Conservation (phyloP, 2,797 vertebrate genomes). For the Ceryle rudis region DNA sequence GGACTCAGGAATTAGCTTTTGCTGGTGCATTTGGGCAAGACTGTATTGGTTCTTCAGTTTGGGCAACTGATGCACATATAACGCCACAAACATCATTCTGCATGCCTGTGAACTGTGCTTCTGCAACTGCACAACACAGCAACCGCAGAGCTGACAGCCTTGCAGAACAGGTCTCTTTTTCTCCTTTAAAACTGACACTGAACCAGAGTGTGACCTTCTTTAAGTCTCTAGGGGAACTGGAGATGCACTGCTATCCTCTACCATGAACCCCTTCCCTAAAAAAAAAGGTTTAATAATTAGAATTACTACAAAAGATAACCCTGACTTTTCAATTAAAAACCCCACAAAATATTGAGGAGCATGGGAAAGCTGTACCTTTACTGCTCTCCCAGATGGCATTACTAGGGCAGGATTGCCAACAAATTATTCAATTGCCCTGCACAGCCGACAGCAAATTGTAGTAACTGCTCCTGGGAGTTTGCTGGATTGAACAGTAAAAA, state of each 20-base stretch:
- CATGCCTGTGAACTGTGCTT: not conserved
- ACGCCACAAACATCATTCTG: not conserved
- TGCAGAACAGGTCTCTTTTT: not conserved
- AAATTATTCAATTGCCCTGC: not conserved
- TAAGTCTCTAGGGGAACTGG: not conserved
- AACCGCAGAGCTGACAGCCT: not conserved
- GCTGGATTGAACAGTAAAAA: conserved; percentile 36
- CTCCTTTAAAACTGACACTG: not conserved
- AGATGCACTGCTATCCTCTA: not conserved
- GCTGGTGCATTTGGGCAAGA: not conserved
- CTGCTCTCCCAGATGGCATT: not conserved
- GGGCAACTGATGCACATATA: fast-evolving
- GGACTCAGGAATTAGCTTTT: not conserved
- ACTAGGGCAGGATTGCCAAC: not conserved
- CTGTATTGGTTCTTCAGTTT: not conserved
- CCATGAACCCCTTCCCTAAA: not conserved
- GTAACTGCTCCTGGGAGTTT: not conserved
- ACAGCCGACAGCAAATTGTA: not conserved
- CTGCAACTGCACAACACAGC: not conserved
- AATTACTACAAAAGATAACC: not conserved
- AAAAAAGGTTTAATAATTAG: not conserved
- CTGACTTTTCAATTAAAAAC: not conserved
- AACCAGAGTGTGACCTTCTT: not conserved
- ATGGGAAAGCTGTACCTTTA: not conserved
- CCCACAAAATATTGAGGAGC: not conserved